Evolutionary conservation across 2,113 vertebrate genomes (phyloP), one percentile per base, ranked within the genome.

Genomic region (Plectropomus leopardus): DNA sequence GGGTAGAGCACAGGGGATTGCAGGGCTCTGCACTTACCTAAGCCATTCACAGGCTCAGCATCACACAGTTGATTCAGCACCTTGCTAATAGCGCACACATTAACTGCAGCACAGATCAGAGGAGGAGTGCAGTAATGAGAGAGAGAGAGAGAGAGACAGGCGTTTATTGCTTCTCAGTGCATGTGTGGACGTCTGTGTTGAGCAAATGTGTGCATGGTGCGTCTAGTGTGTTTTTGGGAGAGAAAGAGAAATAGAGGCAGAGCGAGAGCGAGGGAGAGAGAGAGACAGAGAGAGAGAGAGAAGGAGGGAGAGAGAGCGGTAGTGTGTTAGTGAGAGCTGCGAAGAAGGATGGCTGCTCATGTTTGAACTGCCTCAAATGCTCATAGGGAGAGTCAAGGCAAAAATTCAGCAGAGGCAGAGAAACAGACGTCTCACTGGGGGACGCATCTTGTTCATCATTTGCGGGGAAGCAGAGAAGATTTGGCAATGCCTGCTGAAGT

Each of bases 401-500:
- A 67, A 72, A 82, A 75, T 68, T 73, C 42, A 80, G 80, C 76
- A 87, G 47, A 74, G 34, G 26, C 51, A 81, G 70, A 55, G 64
- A 69, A 66, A 66, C 77, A 87, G 47, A 80, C 87, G 68, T 85
- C 85, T 88, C 83, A 83, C 78, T 67, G 44, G 85, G 88, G 82
- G 89, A 90, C 78, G 16, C 72, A 71, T 86, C 84, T 85, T 84
- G 65, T 85, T 85, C 77, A 81, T 90, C 87, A 88, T 85, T 82
- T 80, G 88, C 34, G 65, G 77, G 79, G 83, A 88, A 87, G 68
- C 88, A 90, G 78, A 86, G 67, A 80, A 89, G 79, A 90, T 86
- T 88, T 88, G 83, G 88, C 79, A 69, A 95, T 95, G 94, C 94
- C 94, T 70, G 93, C 93, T 74, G 92, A 94, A 94, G 92, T 94